These are phyloP conservation scores for Chloroceryle aenea DNA, from an alignment of 2,113 vertebrate genomes.

Conservation along the genomic window DNA sequence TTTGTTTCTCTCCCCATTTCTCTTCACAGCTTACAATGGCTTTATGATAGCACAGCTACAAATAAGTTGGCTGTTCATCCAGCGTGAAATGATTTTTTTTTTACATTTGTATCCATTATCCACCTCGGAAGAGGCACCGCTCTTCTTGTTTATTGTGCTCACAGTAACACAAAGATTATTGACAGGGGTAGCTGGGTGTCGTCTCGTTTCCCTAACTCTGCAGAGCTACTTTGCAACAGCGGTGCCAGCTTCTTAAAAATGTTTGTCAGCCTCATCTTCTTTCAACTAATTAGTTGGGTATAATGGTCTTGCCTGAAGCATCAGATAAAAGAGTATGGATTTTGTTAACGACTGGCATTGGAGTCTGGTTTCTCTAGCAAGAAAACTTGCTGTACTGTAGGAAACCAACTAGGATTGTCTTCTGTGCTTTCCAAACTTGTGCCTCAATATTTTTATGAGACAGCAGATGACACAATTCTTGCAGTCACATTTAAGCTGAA, in stretches of 20 bases:
- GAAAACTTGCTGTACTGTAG: neutral
- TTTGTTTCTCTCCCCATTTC: neutral
- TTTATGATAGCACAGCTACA: neutral
- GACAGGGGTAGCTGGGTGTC: neutral
- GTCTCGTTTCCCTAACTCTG: neutral
- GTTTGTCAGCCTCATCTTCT: neutral
- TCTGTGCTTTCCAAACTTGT: neutral
- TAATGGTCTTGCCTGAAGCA: neutral
- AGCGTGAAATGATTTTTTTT: conserved; percentile 44
- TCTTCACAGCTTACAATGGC: neutral
- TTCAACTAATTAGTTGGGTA: neutral
- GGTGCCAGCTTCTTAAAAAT: neutral
- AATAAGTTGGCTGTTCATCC: conserved; percentile 31
- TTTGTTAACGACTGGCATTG: neutral
- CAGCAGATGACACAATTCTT: neutral
- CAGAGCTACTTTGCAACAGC: neutral
- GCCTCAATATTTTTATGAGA: neutral
- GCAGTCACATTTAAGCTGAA: neutral
- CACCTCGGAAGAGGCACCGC: neutral
- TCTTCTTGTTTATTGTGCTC: neutral
- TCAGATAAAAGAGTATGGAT: neutral
- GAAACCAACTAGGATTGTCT: neutral
- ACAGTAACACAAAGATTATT: neutral
- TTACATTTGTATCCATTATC: conserved; percentile 6
- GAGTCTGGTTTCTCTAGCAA: neutral